Evolutionary conservation across 2,797 vertebrate species (phyloP), one percentile per base, ranked within the genome.

Genomic region (Melanotaenia nigrans): DNA sequence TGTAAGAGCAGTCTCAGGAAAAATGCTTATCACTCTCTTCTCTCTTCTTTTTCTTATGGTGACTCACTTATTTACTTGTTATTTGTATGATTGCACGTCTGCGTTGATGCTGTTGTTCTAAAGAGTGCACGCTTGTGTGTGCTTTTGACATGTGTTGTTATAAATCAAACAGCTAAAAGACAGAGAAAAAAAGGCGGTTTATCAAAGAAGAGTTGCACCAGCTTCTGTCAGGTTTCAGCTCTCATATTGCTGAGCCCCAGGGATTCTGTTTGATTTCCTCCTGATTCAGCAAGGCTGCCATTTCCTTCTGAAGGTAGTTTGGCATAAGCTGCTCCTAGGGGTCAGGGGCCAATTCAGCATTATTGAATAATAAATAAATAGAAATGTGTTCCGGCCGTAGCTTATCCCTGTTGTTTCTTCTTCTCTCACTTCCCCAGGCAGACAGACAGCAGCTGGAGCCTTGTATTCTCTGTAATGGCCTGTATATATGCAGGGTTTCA

Each of bases 401-500:
- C 83, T 68, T 83, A 94, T 90, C 88, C 87, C 87, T 87, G 90
- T 92, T 92, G 90, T 92, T 89, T 90, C 88, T 87, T 80, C 73
- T 77, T 59, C 75, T 61, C 71, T 81, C 59, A 78, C 81, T 81
- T 78, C 67, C 71, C 68, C 47, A 70, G 51, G 75, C 71, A 45
- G 80, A 75, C 79, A 67, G 84, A 78, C 87, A 77, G 85, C 90
- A 89, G 88, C 88, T 87, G 87, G 78, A 84, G 78, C 82, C 90
- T 86, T 92, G 89, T 92, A 87, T 90, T 89, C 66, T 71, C 89
- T 88, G 92, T 94, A 94, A 94, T 94, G 92, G 91, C 91, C 91
- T 94, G 92, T 95, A 94, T 94, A 94, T 94, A 93, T 94, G 92
- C 93, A 94, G 89, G 90, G 92, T 93, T 94, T 95, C 92, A 93